Evolutionary conservation across 2,113 vertebrate species (phyloP).

Genomic region (Microtus richardsoni): DNA sequence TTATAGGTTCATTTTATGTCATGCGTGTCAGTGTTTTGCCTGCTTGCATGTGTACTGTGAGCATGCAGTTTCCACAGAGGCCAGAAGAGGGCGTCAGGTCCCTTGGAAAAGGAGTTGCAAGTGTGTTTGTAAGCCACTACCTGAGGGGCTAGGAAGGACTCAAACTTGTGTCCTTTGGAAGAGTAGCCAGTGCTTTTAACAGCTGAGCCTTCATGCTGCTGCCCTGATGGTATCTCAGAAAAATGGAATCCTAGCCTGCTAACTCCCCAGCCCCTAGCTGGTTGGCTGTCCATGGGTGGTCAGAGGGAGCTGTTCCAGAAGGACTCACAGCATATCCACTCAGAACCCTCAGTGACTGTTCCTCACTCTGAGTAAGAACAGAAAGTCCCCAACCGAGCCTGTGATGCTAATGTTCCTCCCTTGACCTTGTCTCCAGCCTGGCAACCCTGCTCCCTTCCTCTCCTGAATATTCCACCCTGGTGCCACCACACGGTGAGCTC

Average conservation of each 20-base stretch:
- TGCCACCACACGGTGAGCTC: too few relatives aligned
- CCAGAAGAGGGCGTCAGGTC: neutral
- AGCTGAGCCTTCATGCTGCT: neutral
- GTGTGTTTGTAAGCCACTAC: neutral
- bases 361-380: neutral
- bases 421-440: neutral
- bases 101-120: neutral
- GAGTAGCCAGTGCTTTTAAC: neutral
- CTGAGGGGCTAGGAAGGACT: neutral
- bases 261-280: neutral
- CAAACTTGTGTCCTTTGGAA: neutral
- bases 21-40: too few relatives aligned
- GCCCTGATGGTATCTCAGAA: neutral
- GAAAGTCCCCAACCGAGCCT: neutral
- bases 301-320: neutral
- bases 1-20: neutral
- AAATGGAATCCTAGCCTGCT: neutral
- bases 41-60: neutral
- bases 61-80: neutral
- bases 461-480: too few relatives aligned
- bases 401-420: neutral
- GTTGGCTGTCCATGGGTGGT: neutral
- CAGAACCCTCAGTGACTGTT: neutral
- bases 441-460: too few relatives aligned
- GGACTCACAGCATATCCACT: neutral